A percentile compares a stretch with the other conserved stretches of the same genome.
Evolutionary conservation across 2,888 invertebrate species (phyloP).

Genomic region (Brenthis daphne): DNA sequence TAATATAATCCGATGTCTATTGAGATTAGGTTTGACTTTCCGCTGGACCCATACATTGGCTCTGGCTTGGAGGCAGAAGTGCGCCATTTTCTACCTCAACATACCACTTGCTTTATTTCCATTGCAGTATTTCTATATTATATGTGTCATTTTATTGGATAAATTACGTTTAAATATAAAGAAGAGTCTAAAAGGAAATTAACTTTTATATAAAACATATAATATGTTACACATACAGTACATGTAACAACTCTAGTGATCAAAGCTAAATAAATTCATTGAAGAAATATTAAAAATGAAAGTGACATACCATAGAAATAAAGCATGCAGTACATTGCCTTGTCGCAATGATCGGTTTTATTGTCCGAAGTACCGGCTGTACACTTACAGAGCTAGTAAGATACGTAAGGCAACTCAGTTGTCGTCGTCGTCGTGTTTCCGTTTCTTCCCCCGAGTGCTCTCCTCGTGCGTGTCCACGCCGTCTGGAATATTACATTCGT

Average conservation of each 20-base stretch:
- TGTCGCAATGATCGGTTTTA: constrained; percentile 54
- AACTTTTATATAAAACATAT: neutral
- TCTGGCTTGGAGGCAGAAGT: constrained; percentile 1
- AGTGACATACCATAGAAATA: neutral
- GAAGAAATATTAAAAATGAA: neutral
- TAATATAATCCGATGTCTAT: constrained; percentile 23
- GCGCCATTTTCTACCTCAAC: neutral
- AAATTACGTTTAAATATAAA: neutral
- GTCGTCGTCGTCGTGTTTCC: constrained; percentile 82
- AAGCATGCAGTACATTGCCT: constrained; percentile 35
- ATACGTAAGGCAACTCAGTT: constrained; percentile 79
- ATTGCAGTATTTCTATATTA: neutral
- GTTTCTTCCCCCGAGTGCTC: constrained; percentile 83
- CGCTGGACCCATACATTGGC: constrained; percentile 12
- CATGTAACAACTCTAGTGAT: neutral
- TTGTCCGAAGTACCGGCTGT: constrained; percentile 79
- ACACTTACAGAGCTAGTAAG: constrained; percentile 79
- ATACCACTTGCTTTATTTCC: constrained; percentile 4
- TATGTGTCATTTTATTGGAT: neutral
- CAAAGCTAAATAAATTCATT: neutral
- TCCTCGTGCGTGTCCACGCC: constrained; percentile 73
- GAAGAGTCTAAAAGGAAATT: neutral
- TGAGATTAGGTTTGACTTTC: constrained; percentile 11
- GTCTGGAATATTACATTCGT: constrained; percentile 52
- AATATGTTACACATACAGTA: neutral